Evolutionary conservation across 2,113 vertebrate genomes (phyloP).

Genomic region (Athene cunicularia): DNA sequence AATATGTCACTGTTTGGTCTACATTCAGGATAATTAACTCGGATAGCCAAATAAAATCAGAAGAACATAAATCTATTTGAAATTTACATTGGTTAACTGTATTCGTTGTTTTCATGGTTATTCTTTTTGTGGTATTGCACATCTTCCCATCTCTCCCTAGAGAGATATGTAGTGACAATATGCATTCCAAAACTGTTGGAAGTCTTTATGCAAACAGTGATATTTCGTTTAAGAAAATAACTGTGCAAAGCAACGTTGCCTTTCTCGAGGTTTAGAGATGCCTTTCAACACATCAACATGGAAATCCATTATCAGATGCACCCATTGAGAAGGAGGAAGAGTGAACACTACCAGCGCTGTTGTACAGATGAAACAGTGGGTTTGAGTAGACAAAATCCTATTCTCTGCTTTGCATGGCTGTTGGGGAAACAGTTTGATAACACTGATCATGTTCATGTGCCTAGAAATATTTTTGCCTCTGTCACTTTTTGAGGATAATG

Average conservation of each 20-base stretch:
- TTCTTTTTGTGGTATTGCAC: not conserved
- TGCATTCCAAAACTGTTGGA: not conserved
- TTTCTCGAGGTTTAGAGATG: not conserved
- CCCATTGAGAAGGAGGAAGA: not conserved
- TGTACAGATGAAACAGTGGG: not conserved
- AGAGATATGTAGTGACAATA: not conserved
- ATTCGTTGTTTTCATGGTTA: not conserved
- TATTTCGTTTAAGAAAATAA: not conserved
- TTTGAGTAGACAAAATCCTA: not conserved
- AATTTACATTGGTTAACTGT: not conserved
- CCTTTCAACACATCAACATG: not conserved
- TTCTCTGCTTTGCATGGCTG: not conserved
- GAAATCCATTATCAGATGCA: not conserved
- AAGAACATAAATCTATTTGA: not conserved
- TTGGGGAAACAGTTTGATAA: not conserved
- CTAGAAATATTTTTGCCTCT: not conserved
- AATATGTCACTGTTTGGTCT: conserved; percentile 3
- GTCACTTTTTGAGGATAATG: not conserved
- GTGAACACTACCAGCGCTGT: accelerated
- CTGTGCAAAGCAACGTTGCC: not conserved
- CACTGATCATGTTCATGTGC: not conserved
- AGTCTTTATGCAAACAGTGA: not conserved
- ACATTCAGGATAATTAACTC: not conserved
- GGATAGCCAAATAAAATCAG: not conserved
- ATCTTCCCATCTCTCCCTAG: not conserved